Base-by-base conservation (phyloP, 92 coral and sea anemone genomes). In the Nematostella vectensis region DNA sequence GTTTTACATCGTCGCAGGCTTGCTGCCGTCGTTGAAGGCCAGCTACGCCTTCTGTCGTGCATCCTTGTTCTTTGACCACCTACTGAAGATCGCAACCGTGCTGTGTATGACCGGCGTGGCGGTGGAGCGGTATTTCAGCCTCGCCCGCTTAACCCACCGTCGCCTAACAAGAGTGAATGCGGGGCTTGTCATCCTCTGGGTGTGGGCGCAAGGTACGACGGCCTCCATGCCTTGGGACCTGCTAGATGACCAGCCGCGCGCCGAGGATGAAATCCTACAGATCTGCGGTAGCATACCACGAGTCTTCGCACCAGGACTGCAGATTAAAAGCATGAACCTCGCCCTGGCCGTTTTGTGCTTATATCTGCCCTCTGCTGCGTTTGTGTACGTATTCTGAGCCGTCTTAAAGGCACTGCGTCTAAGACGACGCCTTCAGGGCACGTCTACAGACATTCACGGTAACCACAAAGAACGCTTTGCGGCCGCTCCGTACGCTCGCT, bases 61-160 rank as follows among this genome's bases (percentile, higher is more conserved):
- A 17, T 42, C 79, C 2, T 38, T 63, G 15, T 66, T 63, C 24
- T 55, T 85, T 22, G 74, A 85, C 31, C 70, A 77, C 24, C 59
- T 67, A 1, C 54, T 67, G 33, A 81, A 64, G 37, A 75, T 50
- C 6, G 94, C 81, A 4, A 57, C 79, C 15, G 39, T 70, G 31
- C 54, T 81, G 1, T 70, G 89, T 54, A 85, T 85, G 94, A 30
- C 52, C 11, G 79, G 70, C 3, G 70, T 82, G 2, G 84, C 88
- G 17, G 31, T 81, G 6, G 95, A 81, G 27, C 44, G 88, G 27
- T 67, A 85, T 47, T 45, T 67, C 22, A 58, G 76, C 66, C 69
- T 81, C 29, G 81, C 76, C 13, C 40, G 75, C n/a, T 53, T 40
- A 2, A 52, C 74, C 11, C 58, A 76, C 18, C 58, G 69, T 18